Conservation (phyloP, 2,888 invertebrate genomes). For the Azorinus chamasolen region DNA sequence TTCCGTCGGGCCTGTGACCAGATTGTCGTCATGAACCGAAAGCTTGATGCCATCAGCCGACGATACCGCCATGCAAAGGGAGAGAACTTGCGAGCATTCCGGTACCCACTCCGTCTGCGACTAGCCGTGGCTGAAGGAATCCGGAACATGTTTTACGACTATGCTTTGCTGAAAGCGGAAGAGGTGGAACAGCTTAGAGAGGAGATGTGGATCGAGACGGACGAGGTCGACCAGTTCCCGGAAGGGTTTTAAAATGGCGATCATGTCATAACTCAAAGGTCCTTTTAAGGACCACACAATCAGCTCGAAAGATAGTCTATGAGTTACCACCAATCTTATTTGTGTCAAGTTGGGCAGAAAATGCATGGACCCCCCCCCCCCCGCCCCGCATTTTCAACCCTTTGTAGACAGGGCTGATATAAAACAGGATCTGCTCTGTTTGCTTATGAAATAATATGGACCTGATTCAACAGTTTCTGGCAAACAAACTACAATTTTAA, state of each 20-base stretch:
- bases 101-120: constrained; percentile 75
- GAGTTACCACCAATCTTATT: no score
- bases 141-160: constrained; percentile 69
- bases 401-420: no score
- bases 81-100: constrained; percentile 69
- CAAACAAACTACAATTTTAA: no score
- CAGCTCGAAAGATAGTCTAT: constrained; percentile 22
- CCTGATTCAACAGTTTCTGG: no score
- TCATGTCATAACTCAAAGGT: constrained; percentile 24
- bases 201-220: neutral
- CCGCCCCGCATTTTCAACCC: no score
- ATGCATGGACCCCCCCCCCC: no score
- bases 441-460: no score
- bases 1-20: constrained; percentile 73
- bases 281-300: constrained; percentile 58
- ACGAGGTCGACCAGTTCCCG: neutral
- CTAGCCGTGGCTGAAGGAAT: constrained; percentile 72
- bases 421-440: no score
- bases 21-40: constrained; percentile 72
- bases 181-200: constrained; percentile 35
- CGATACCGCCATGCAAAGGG: constrained; percentile 74
- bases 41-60: constrained; percentile 60
- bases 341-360: no score
- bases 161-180: constrained; percentile 51
- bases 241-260: neutral